Evolutionary conservation across 1,140 invertebrate genomes (phyloP).

Genomic region (Prorops nasuta): DNA sequence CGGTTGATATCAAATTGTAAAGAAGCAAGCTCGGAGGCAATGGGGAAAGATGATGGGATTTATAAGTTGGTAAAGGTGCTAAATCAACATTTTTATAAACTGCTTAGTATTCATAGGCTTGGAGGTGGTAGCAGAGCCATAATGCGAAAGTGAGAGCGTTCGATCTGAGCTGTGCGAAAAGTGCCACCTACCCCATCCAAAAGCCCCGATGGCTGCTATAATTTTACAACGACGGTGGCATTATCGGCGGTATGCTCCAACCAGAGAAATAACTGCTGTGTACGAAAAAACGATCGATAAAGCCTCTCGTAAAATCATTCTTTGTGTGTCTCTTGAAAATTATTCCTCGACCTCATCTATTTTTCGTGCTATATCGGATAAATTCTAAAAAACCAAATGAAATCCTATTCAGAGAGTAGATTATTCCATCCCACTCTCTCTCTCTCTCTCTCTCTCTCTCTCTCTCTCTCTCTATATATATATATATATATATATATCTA

Average conservation of each 20-base stretch:
- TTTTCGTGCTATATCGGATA: too few species aligned
- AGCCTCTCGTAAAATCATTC: constrained; percentile 16
- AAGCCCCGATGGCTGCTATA: constrained; percentile 27
- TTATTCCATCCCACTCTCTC: too few species aligned
- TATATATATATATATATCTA: too few species aligned
- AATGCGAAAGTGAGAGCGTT: constrained; percentile 33
- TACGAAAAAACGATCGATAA: constrained; percentile 10
- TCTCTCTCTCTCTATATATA: too few species aligned
- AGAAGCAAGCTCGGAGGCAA: constrained; percentile 7
- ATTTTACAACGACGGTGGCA: constrained; percentile 37
- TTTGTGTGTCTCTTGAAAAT: too few species aligned
- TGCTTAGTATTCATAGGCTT: constrained; percentile 54
- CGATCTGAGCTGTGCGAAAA: constrained; percentile 25
- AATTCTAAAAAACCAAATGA: too few species aligned
- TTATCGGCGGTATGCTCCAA: constrained; percentile 27
- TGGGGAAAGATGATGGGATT: constrained; percentile 5
- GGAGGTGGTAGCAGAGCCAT: constrained; percentile 29
- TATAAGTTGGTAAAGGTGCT: constrained; percentile 39
- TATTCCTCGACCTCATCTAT: too few species aligned
- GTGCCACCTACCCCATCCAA: constrained; percentile 9
- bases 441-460: too few species aligned
- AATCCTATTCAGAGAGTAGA: too few species aligned
- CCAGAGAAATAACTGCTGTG: constrained; percentile 2
- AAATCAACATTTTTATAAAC: constrained; percentile 57
- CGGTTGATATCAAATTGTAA: constrained; percentile 4